These are phyloP conservation scores for Choristoneura fumiferana DNA, from an alignment of 1,140 invertebrate species.

Conservation along the genomic window DNA sequence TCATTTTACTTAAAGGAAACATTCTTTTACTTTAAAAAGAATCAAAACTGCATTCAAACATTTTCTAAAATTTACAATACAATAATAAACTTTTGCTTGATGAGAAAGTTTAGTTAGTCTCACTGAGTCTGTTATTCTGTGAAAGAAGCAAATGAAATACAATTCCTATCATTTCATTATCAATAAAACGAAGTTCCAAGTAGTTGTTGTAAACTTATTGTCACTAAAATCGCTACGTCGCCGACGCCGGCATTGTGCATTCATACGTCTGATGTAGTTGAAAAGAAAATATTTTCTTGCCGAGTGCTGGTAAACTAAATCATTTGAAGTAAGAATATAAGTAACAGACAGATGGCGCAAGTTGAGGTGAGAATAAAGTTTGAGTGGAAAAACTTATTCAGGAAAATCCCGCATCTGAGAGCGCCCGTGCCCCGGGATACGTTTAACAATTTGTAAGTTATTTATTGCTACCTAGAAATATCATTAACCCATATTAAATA, in stretches of 20 bases:
- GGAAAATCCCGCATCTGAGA: slow-evolving; percentile 56
- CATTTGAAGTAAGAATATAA: slow-evolving; percentile 74
- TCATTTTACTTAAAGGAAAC: too few species aligned
- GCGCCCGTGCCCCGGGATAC: slow-evolving; percentile 58
- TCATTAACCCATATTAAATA: slow-evolving; percentile 74
- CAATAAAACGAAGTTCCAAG: slow-evolving; percentile 30
- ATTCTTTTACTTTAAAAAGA: too few species aligned
- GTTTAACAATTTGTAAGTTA: slow-evolving; percentile 75
- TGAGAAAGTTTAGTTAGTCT: too few species aligned
- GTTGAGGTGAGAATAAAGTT: slow-evolving; percentile 77
- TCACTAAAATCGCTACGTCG: slow-evolving; percentile 41
- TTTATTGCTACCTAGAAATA: slow-evolving; percentile 70
- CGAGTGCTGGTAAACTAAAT: slow-evolving; percentile 72
- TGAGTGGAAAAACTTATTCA: slow-evolving; percentile 75
- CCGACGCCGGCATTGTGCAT: slow-evolving; percentile 57
- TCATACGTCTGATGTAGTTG: slow-evolving; percentile 60
- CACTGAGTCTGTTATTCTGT: too few species aligned
- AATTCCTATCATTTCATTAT: slow-evolving; percentile 45
- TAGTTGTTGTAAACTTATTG: slow-evolving; percentile 36
- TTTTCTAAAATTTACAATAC: too few species aligned
- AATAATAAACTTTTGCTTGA: too few species aligned
- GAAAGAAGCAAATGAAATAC: too few species aligned
- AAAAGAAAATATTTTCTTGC: slow-evolving; percentile 73
- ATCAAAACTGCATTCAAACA: too few species aligned
- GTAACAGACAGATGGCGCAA: slow-evolving; percentile 72